Conservation (phyloP, 2,797 vertebrate species). For the Argentina silus region DNA sequence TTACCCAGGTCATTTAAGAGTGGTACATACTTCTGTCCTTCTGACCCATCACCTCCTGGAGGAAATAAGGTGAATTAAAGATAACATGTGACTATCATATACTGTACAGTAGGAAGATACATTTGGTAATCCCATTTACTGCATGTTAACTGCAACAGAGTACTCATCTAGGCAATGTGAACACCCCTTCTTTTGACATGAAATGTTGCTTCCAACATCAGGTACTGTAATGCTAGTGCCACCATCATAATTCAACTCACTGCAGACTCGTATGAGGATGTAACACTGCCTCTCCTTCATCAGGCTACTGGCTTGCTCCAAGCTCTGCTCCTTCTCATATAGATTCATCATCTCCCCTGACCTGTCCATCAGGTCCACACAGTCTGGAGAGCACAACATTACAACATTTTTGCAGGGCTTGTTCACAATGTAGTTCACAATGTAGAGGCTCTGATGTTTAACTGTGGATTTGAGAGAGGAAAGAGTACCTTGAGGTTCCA, state of each 20-base stretch:
- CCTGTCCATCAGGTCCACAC: constrained; percentile 73
- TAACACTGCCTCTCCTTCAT: constrained; percentile 68
- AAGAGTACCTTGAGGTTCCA: constrained; percentile 66
- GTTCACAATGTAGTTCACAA: no score
- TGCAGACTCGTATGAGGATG: constrained; percentile 61
- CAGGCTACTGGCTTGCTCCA: constrained; percentile 61
- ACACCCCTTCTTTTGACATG: neutral
- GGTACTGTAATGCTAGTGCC: neutral
- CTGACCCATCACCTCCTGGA: constrained; percentile 57
- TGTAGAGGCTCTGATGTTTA: neutral
- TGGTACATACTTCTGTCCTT: constrained; percentile 62
- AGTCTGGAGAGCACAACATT: constrained; percentile 46
- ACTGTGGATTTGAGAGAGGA: neutral
- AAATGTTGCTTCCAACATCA: neutral
- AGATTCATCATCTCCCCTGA: constrained; percentile 67
- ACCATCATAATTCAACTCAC: constrained; percentile 57
- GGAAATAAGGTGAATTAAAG: constrained; percentile 4
- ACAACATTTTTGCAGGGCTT: neutral
- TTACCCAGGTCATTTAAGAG: constrained; percentile 62
- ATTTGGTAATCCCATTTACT: neutral
- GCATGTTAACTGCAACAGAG: neutral
- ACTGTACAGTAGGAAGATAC: no score
- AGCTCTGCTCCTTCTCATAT: constrained; percentile 56
- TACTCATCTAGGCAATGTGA: neutral
- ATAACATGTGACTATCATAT: neutral